These are phyloP conservation scores for Scaptomyza caliginosa DNA, from an alignment of 2,888 invertebrate genomes.

Conservation along the genomic window DNA sequence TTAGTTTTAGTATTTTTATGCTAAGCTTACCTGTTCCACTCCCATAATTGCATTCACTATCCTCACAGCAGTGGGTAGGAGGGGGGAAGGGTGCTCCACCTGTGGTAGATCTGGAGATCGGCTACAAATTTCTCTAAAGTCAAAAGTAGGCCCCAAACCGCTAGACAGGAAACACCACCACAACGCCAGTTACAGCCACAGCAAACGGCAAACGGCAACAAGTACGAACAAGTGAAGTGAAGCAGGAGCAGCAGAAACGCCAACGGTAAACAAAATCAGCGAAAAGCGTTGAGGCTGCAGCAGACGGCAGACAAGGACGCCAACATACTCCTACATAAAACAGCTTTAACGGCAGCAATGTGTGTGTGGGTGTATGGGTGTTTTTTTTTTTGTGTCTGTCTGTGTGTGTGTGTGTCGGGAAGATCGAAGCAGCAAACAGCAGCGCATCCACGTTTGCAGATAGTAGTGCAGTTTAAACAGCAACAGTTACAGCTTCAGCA, in stretches of 20 bases:
- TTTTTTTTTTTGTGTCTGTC: conserved; percentile 13
- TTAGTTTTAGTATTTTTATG: conserved; percentile 11
- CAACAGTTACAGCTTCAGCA: conserved; percentile 44
- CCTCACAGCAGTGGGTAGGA: not conserved
- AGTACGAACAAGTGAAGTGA: conserved; percentile 49
- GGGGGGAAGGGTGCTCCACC: not conserved
- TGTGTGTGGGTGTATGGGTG: conserved; percentile 6
- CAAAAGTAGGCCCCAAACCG: conserved; percentile 63
- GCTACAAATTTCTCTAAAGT: conserved; percentile 71
- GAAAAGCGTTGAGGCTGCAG: conserved; percentile 32
- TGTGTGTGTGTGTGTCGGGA: conserved; percentile 26
- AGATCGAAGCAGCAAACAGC: conserved; percentile 54
- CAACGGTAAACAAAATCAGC: conserved; percentile 60
- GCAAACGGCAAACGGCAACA: conserved; percentile 59
- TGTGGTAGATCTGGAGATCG: not conserved
- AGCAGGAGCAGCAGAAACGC: conserved; percentile 44
- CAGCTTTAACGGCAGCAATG: conserved; percentile 42
- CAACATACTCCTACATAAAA: conserved; percentile 31
- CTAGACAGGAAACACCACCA: conserved; percentile 62
- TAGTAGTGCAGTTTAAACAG: conserved; percentile 33
- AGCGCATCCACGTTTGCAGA: conserved; percentile 50
- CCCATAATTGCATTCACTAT: not conserved
- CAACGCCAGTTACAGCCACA: conserved; percentile 59
- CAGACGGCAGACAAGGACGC: conserved; percentile 18
- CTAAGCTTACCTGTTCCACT: conserved; percentile 25